These are phyloP conservation scores for Trachelipus rathkii DNA, from an alignment of 1,140 invertebrate genomes.

Conservation along the genomic window DNA sequence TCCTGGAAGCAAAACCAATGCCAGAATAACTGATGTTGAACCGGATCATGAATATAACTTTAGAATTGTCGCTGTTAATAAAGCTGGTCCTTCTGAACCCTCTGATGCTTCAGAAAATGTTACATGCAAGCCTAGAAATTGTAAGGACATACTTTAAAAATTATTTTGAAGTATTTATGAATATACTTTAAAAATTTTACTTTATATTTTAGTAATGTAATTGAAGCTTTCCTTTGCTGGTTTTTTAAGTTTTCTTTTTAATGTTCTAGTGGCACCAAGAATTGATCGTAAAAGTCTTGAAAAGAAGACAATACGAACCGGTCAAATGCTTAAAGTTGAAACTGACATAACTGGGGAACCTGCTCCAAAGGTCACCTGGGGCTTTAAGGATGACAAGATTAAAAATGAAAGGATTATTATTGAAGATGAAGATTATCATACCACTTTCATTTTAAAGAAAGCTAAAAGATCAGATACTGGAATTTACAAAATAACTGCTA, in stretches of 20 bases:
- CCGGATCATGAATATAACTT: slow-evolving; percentile 97
- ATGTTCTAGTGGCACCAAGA: slow-evolving; percentile 70
- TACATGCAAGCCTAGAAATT: slow-evolving; percentile 80
- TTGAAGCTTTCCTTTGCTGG: no score
- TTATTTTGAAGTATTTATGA: no score
- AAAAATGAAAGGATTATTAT: slow-evolving; percentile 62
- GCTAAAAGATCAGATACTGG: slow-evolving; percentile 76
- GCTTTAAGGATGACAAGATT: slow-evolving; percentile 62
- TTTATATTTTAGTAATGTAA: no score
- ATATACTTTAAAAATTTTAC: no score
- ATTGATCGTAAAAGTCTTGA: slow-evolving; percentile 90
- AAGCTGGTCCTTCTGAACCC: slow-evolving; percentile 87
- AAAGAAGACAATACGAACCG: slow-evolving; percentile 77
- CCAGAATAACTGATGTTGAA: slow-evolving; percentile 74
- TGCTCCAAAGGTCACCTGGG: slow-evolving; percentile 75
- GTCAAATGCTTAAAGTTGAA: slow-evolving; percentile 80
- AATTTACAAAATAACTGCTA: slow-evolving; percentile 81
- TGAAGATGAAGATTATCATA: slow-evolving; percentile 88
- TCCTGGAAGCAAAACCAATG: slow-evolving; percentile 59
- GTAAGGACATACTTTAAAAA: slow-evolving; percentile 48
- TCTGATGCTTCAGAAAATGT: slow-evolving; percentile 90
- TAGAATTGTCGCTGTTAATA: slow-evolving; percentile 91
- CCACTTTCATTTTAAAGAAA: slow-evolving; percentile 79
- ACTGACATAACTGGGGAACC: slow-evolving; percentile 89
- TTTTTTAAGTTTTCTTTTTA: neutral